phyloP scores from a whole-genome alignment of 2,113 vertebrate species.

The Terrapene triunguis region DNA sequence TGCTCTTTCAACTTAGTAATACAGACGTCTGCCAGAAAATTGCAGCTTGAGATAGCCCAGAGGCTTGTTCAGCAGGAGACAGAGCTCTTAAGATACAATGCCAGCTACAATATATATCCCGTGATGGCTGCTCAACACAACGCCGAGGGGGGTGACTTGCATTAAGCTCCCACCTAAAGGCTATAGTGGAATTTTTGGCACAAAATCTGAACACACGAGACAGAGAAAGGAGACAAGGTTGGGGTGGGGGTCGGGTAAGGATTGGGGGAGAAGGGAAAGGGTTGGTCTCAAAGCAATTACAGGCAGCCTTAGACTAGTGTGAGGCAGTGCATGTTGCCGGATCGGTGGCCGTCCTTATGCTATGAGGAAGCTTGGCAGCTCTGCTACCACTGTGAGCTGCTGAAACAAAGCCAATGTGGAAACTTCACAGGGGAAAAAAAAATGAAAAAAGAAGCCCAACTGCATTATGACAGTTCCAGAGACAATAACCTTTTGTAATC shows the following conservation, averaged over 20 bases:
- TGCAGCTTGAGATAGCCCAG: neutral
- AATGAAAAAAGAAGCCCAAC: constrained; percentile 28
- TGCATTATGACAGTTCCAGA: constrained; percentile 66
- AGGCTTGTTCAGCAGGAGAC: constrained; percentile 48
- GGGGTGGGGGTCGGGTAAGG: neutral
- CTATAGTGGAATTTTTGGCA: neutral
- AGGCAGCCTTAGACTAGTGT: constrained; percentile 6
- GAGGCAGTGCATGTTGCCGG: neutral
- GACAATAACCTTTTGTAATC: constrained; percentile 78
- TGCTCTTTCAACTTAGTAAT: constrained; percentile 41
- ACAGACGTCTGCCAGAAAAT: constrained; percentile 70
- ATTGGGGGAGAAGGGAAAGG: neutral
- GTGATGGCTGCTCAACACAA: constrained; percentile 14
- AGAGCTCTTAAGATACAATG: constrained; percentile 39
- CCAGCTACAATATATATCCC: neutral
- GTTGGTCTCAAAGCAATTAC: constrained; percentile 35
- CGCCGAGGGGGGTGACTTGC: neutral
- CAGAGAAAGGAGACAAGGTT: neutral
- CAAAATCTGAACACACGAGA: neutral
- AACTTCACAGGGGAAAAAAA: constrained; percentile 45
- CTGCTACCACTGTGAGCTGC: constrained; percentile 48
- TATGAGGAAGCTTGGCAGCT: constrained; percentile 65
- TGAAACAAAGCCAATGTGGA: constrained; percentile 67
- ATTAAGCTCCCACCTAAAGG: neutral
- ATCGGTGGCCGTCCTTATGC: constrained; percentile 57